These are phyloP conservation scores for Cartodere bifasciata DNA, from an alignment of 2,888 invertebrate genomes.

Conservation along the genomic window DNA sequence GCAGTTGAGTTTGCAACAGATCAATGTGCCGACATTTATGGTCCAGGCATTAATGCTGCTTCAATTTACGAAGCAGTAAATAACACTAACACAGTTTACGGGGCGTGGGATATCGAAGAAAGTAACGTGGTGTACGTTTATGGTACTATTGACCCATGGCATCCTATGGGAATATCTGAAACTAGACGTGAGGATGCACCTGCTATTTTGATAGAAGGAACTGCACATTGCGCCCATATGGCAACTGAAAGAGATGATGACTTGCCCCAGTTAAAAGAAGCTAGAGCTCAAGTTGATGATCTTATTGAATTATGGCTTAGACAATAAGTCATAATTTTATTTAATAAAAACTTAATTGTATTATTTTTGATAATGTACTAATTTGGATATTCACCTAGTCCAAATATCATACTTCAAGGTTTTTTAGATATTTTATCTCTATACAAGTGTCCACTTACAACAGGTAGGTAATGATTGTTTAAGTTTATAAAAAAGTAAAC, in stretches of 20 bases:
- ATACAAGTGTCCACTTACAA: no score
- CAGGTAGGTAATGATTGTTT: no score
- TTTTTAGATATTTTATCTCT: no score
- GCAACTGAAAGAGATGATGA: conserved; percentile 63
- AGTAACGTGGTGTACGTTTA: conserved; percentile 45
- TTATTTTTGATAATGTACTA: no score
- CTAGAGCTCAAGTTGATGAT: conserved; percentile 49
- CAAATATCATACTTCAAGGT: no score
- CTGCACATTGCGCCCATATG: conserved; percentile 93
- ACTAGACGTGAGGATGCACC: conserved; percentile 23
- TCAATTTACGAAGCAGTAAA: conserved; percentile 46
- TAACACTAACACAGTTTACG: conserved; percentile 42
- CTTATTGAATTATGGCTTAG: conserved; percentile 45
- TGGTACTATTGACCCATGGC: conserved; percentile 48
- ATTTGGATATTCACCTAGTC: no score
- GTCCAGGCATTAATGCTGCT: conserved; percentile 31
- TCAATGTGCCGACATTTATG: conserved; percentile 71
- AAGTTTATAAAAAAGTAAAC: no score
- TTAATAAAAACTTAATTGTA: no score
- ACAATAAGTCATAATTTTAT: no score
- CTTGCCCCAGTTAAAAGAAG: conserved; percentile 50
- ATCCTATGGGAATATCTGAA: conserved; percentile 38
- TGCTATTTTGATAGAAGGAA: conserved; percentile 46
- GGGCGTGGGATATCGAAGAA: conserved; percentile 38
- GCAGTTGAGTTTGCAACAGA: conserved; percentile 45